Evolutionary conservation across 2,797 vertebrate species (phyloP).

Genomic region (Clarias laeviceps): DNA sequence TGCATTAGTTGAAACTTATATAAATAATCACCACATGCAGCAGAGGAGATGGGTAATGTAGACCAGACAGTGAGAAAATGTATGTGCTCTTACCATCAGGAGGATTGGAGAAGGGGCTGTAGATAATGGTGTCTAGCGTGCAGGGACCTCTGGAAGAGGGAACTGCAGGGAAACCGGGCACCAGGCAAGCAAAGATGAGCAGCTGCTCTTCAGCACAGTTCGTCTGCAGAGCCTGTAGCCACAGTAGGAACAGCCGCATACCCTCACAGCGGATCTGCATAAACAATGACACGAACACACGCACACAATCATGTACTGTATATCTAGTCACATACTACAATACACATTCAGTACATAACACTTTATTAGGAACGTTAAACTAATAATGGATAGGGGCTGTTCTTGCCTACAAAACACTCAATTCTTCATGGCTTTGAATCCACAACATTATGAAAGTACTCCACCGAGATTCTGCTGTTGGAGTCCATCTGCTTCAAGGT

Average conservation of each 20-base stretch:
- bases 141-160: conserved; percentile 87
- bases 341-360: background rate
- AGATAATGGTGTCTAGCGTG: conserved; percentile 93
- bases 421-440: background rate
- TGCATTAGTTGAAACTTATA: background rate
- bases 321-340: background rate
- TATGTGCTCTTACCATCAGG: conserved; percentile 81
- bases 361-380: background rate
- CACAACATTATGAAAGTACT: background rate
- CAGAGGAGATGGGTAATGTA: background rate
- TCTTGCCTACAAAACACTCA: background rate
- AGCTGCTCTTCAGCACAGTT: conserved; percentile 95
- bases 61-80: conserved; percentile 22
- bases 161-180: conserved; percentile 93
- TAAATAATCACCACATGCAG: conserved; percentile 2
- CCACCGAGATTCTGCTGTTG: background rate
- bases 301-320: conserved; percentile 5
- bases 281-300: background rate
- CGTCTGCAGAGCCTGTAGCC: conserved; percentile 95
- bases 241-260: conserved; percentile 95
- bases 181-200: conserved; percentile 93
- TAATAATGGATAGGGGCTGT: background rate
- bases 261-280: conserved; percentile 94
- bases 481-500: background rate
- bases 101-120: conserved; percentile 76